phyloP scores from a whole-genome alignment of 2,797 vertebrate genomes.

The Jordanella pulchra region DNA sequence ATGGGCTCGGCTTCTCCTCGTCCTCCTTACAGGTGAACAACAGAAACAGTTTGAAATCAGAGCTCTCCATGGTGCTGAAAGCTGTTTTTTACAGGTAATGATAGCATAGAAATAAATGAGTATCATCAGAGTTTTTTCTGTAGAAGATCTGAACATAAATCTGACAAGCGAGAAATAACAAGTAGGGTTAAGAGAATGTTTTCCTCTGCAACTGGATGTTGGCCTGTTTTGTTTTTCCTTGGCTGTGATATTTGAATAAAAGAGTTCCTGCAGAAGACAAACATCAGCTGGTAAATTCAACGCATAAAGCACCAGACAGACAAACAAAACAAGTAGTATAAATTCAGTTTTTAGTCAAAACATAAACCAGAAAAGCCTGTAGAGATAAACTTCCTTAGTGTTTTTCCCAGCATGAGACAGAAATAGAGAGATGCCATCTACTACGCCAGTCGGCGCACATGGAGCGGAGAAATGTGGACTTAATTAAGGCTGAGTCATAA shows the following conservation, averaged over 20 bases:
- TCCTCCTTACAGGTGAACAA: constrained; percentile 69
- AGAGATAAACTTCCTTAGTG: constrained; percentile 31
- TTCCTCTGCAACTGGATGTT: constrained; percentile 30
- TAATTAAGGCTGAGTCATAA: constrained; percentile 79
- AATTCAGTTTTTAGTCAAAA: constrained; percentile 26
- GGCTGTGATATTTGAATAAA: constrained; percentile 15
- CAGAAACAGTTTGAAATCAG: constrained; percentile 35
- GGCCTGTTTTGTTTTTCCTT: constrained; percentile 25
- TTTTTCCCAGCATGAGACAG: constrained; percentile 42
- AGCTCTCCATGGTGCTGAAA: constrained; percentile 75
- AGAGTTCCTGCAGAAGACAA: constrained; percentile 16
- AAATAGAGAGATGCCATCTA: constrained; percentile 50
- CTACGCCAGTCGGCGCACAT: constrained; percentile 56
- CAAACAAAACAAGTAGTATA: constrained; percentile 27
- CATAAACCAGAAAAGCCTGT: constrained; percentile 17
- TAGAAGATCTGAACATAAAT: neutral
- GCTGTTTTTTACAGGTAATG: constrained; percentile 43
- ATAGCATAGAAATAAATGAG: neutral
- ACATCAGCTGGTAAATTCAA: constrained; percentile 5
- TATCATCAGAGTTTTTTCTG: neutral
- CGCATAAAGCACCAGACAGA: constrained; percentile 9
- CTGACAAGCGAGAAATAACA: constrained; percentile 1
- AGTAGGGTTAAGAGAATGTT: constrained; percentile 18
- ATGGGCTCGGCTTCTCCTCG: constrained; percentile 87
- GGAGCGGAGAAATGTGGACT: constrained; percentile 75